phyloP scores from a whole-genome alignment of 2,888 invertebrate genomes.

The Euplexia lucipara region DNA sequence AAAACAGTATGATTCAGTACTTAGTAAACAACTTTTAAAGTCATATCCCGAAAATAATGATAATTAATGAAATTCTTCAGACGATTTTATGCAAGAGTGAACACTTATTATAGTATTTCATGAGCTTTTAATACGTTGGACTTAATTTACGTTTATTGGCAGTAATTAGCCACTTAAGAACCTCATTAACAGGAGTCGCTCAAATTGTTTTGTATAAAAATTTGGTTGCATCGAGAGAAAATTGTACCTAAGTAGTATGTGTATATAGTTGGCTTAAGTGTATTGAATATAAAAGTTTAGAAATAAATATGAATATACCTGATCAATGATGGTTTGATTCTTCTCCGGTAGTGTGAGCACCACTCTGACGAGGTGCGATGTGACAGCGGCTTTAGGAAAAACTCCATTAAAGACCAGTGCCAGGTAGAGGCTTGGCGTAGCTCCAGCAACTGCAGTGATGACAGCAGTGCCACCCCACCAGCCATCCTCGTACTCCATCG shows the following conservation, averaged over 20 bases:
- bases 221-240: background rate
- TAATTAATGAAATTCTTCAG: background rate
- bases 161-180: conserved; percentile 39
- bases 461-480: conserved; percentile 97
- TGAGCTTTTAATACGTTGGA: conserved; percentile 18
- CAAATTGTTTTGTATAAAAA: background rate
- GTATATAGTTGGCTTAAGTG: background rate
- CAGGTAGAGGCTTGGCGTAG: conserved; percentile 95
- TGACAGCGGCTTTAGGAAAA: conserved; percentile 91
- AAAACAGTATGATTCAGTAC: no score
- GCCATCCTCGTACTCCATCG: conserved; percentile 91
- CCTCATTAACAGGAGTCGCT: conserved; percentile 20
- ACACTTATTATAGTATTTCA: conserved; percentile 4
- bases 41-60: background rate
- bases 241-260: background rate
- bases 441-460: conserved; percentile 95
- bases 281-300: no score
- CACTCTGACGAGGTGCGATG: conserved; percentile 93
- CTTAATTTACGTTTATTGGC: conserved; percentile 43
- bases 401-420: conserved; percentile 96
- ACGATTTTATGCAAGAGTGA: conserved; percentile 9
- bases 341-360: conserved; percentile 93
- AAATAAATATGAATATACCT: conserved; percentile 85
- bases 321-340: conserved; percentile 94
- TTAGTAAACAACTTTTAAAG: no score